A percentile compares a stretch with the other conserved stretches of the same genome.
These are phyloP conservation scores for Caenorhabditis doughertyi DNA, from an alignment of 2,888 invertebrate species.

Conservation along the genomic window DNA sequence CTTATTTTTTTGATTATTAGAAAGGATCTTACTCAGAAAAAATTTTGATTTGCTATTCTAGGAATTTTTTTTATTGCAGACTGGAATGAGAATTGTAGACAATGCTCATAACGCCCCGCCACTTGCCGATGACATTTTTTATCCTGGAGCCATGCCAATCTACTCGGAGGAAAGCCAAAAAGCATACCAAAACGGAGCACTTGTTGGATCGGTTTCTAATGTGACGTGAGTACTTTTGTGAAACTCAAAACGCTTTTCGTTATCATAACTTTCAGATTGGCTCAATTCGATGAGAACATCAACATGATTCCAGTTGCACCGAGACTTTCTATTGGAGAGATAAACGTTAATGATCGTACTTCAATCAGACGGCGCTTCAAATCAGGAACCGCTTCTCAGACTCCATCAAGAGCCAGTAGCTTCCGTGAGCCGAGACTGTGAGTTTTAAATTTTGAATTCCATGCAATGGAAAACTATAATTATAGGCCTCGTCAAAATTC, in stretches of 20 bases:
- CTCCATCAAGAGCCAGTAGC: constrained; percentile 40
- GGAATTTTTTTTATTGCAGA: constrained; percentile 57
- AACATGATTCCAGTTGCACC: constrained; percentile 60
- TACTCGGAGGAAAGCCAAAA: constrained; percentile 64
- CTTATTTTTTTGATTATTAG: neutral
- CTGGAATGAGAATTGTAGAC: constrained; percentile 72
- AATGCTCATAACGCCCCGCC: constrained; percentile 61
- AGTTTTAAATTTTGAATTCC: neutral
- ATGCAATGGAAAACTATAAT: neutral
- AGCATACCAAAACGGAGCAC: constrained; percentile 44
- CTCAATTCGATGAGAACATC: constrained; percentile 53
- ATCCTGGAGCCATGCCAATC: constrained; percentile 55
- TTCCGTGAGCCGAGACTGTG: constrained; percentile 31
- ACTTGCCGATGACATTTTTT: constrained; percentile 68
- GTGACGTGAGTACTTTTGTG: constrained; percentile 43
- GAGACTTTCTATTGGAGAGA: constrained; percentile 45
- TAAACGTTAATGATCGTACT: constrained; percentile 10
- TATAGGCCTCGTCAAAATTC: constrained; percentile 31
- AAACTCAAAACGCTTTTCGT: too few relatives aligned
- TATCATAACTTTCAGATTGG: constrained; percentile 44
- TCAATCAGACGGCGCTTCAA: constrained; percentile 42
- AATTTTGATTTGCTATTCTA: neutral
- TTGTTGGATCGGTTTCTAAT: constrained; percentile 62
- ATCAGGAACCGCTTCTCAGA: constrained; percentile 27
- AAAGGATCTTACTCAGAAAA: neutral